Conservation (phyloP, 2,797 vertebrate species). For the Cirrhinus molitorella region DNA sequence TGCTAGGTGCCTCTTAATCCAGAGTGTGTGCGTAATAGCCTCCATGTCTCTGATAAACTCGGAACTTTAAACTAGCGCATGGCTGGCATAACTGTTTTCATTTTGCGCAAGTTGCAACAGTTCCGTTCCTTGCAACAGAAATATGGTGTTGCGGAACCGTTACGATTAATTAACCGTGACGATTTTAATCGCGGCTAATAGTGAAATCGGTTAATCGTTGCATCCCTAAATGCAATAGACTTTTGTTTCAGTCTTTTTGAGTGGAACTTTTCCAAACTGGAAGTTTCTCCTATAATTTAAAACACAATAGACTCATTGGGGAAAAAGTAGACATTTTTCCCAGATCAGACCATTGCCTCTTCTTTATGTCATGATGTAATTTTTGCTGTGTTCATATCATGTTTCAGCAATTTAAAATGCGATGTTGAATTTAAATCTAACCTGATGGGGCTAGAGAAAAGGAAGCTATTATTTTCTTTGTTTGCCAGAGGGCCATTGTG, state of each 20-base stretch:
- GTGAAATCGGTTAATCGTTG: too few species aligned
- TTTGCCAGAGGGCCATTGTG: slow-evolving; percentile 3
- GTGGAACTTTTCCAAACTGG: background rate
- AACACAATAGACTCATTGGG: background rate
- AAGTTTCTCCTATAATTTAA: background rate
- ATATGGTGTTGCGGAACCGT: too few species aligned
- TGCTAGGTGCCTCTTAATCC: too few species aligned
- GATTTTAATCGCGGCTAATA: too few species aligned
- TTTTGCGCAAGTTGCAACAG: too few species aligned
- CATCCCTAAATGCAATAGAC: background rate
- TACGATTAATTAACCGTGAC: too few species aligned
- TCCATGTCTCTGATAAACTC: too few species aligned
- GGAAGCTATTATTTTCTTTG: background rate
- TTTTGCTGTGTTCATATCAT: background rate
- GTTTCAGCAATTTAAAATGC: background rate
- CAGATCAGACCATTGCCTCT: background rate
- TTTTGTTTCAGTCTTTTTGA: background rate
- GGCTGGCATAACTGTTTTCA: too few species aligned
- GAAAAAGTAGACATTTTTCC: too few species aligned
- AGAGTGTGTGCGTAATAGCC: too few species aligned
- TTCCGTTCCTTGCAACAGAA: too few species aligned
- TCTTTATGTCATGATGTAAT: background rate
- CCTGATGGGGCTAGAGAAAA: slow-evolving; percentile 1
- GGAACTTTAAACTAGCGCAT: too few species aligned
- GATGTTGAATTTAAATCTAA: background rate